Evolutionary conservation across 2,888 invertebrate genomes (phyloP).

Genomic region (Venusia cambrica): DNA sequence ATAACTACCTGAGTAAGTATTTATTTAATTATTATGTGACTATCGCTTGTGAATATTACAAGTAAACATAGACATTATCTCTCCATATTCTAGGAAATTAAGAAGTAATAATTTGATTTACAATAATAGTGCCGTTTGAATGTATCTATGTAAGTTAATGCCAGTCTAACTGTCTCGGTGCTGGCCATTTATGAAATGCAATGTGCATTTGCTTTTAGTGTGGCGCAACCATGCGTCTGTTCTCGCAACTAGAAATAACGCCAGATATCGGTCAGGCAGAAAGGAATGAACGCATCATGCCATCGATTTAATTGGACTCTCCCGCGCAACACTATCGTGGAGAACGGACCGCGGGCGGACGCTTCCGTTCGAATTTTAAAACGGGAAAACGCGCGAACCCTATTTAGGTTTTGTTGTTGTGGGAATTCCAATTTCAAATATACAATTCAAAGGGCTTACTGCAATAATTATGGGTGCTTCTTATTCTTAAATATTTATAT

Average conservation of each 20-base stretch:
- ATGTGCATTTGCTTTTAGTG: constrained; percentile 73
- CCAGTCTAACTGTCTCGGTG: constrained; percentile 17
- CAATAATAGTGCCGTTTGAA: too few species aligned
- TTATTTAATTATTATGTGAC: too few species aligned
- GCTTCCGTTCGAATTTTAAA: constrained; percentile 53
- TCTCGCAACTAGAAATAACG: constrained; percentile 71
- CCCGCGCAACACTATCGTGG: constrained; percentile 62
- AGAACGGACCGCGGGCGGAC: constrained; percentile 69
- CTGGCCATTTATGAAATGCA: constrained; percentile 64
- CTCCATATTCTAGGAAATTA: too few species aligned
- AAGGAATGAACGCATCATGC: constrained; percentile 60
- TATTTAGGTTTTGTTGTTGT: constrained; percentile 18
- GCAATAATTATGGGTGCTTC: too few species aligned
- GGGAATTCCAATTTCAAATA: constrained; percentile 13
- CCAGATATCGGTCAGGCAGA: constrained; percentile 74
- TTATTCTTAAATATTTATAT: too few species aligned
- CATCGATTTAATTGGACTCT: constrained; percentile 65
- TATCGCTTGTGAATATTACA: too few species aligned
- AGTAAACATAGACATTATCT: background rate
- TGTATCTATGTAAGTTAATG: background rate
- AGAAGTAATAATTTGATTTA: too few species aligned
- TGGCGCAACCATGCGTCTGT: constrained; percentile 63
- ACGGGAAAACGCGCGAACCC: constrained; percentile 56
- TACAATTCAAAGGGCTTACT: background rate
- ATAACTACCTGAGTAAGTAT: background rate